phyloP scores from a whole-genome alignment of 2,113 vertebrate genomes.

The Toxotes jaculatrix region DNA sequence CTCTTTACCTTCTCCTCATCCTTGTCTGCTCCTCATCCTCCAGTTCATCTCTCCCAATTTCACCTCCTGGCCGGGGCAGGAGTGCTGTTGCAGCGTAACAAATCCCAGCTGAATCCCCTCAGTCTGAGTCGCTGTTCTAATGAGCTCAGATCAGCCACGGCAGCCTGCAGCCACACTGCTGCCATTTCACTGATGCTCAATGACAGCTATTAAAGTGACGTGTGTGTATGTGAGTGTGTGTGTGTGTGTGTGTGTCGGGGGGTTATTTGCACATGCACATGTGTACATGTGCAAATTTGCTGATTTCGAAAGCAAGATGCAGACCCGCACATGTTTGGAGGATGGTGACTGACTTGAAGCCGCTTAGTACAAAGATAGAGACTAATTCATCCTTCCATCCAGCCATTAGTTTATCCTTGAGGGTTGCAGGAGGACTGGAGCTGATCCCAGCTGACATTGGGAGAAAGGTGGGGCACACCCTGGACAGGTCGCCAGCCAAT shows the following conservation, averaged over 20 bases:
- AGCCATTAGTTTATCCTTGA: background rate
- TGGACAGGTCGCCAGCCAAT: background rate
- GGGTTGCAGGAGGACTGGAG: background rate
- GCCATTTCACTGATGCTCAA: constrained; percentile 54
- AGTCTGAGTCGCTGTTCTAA: constrained; percentile 69
- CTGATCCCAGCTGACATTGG: background rate
- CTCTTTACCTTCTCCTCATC: constrained; percentile 34
- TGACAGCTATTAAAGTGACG: constrained; percentile 60
- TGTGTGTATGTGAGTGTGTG: background rate
- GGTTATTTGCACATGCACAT: background rate
- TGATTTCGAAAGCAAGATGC: background rate
- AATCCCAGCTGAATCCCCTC: constrained; percentile 69
- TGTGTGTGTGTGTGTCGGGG: background rate
- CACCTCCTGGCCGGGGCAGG: constrained; percentile 51
- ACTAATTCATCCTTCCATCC: background rate
- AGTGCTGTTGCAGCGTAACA: constrained; percentile 56
- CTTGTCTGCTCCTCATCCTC: constrained; percentile 36
- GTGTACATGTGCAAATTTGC: background rate
- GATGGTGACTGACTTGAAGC: background rate
- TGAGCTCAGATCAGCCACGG: constrained; percentile 73
- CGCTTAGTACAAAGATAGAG: background rate
- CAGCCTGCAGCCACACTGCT: constrained; percentile 59
- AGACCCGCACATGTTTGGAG: background rate
- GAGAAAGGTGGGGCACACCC: too few species aligned
- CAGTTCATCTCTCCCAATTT: constrained; percentile 62